Base-by-base conservation (phyloP, 2,113 vertebrate genomes). In the Brachypodius melanocephalos region DNA sequence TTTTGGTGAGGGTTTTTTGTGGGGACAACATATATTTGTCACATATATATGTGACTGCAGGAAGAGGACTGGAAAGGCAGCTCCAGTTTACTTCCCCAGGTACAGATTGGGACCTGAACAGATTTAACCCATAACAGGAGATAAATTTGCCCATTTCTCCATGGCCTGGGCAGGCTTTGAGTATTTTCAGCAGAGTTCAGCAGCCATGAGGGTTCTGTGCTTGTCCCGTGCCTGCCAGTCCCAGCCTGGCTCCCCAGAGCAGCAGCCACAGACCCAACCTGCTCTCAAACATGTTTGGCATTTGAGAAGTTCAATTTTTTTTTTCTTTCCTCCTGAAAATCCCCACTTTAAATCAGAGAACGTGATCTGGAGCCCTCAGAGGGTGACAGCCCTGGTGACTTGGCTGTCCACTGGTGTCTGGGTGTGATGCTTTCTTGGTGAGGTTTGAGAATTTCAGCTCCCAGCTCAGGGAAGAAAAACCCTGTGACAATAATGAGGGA, bases 271-370 rank as follows among this genome's bases (percentile, higher is more conserved):
- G 52, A 62, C 42, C 51, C 81, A 80, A 32, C 9, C 29, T 57
- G 58, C 25, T 76, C 16, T 0, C 71, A 80, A 32, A 88, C 8
- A 15, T 1, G 0, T 45, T 34, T 43, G 42, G 72, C 2, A 1
- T 43, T 66, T 58, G 32, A 34, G 36, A 46, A 49, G 14, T 52
- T 78, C 54, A 58, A 79, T 24, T 84, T 82, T 89, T 87, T 85
- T 88, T 76, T 10, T n/a, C 55, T 84, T 40, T 21, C 34, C 36
- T 84, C 14, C 79, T 62, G 34, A 80, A 93, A 83, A 66, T n/a
- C 26, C 19, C 26, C 2, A 2, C n/a, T 38, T 78, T 73, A 42
- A 52, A 59, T 45, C 1, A 1, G 31, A 81, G 32, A 36, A 14
- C 9, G 29, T 52, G 81, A 4, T 45, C 55, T 71, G 45, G 65